Evolutionary conservation across 2,888 invertebrate species (phyloP).

Genomic region (Phyllotreta striolata): DNA sequence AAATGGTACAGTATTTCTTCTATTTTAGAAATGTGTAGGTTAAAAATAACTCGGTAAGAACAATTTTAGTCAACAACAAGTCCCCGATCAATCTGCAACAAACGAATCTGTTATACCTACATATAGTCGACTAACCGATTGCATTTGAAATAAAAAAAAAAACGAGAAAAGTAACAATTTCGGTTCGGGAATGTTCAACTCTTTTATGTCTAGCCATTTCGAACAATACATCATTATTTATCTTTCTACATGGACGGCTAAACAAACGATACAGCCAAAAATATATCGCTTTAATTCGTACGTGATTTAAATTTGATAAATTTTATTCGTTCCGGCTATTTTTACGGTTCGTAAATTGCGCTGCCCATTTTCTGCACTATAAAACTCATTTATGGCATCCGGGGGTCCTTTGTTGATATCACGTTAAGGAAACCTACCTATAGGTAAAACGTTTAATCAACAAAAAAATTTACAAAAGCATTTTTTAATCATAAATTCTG

Average conservation of each 20-base stretch:
- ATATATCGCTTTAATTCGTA: slow-evolving; percentile 51
- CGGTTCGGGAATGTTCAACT: slow-evolving; percentile 24
- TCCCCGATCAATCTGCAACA: background rate
- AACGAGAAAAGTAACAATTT: slow-evolving; percentile 22
- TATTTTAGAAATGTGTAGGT: no score
- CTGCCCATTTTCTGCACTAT: slow-evolving; percentile 41
- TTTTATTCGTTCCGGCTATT: slow-evolving; percentile 46
- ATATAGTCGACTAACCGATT: slow-evolving; percentile 26
- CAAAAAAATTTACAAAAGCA: no score
- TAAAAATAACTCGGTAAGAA: no score
- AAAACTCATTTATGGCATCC: slow-evolving; percentile 33
- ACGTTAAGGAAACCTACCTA: slow-evolving; percentile 1
- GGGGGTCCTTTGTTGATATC: slow-evolving; percentile 26
- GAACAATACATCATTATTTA: slow-evolving; percentile 56
- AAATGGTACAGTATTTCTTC: background rate
- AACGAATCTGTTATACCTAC: background rate
- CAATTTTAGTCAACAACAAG: no score
- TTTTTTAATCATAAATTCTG: no score
- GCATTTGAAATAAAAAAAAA: slow-evolving; percentile 13
- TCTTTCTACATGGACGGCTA: slow-evolving; percentile 51
- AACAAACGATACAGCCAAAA: slow-evolving; percentile 50
- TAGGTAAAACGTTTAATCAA: no score
- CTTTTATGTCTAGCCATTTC: slow-evolving; percentile 37
- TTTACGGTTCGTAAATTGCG: slow-evolving; percentile 39
- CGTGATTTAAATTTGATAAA: slow-evolving; percentile 53